Base-by-base conservation (phyloP, 1,140 invertebrate species). In the Orussus abietinus region DNA sequence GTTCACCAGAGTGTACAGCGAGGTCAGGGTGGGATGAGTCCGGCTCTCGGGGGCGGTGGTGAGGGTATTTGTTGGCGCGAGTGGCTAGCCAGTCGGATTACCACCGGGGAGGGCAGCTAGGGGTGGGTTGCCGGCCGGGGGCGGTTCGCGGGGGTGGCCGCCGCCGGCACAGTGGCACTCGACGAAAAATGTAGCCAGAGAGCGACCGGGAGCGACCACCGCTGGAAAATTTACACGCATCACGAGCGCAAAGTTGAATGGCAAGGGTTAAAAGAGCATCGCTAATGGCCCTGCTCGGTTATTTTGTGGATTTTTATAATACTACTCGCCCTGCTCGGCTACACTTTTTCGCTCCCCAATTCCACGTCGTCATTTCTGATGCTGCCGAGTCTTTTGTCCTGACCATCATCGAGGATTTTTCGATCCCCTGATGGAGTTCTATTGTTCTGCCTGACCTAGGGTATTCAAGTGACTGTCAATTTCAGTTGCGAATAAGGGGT, bases 271-370 rank as follows among this genome's bases (percentile, higher is more conserved):
- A 73, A 73, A 73, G 69, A 72, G 70, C 69, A 73, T 73, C 57
- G 65, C 69, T 73, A 73, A 73, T 72, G 69, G 61, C 66, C 70
- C 62, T 62, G 64, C 65, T 72, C 63, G 64, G 70, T 70, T 73
- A 73, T 73, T 73, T 73, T 73, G 70, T 67, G 69, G 70, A 73
- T 73, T 73, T 73, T 73, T 72, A 68, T 72, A 72, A 69, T 70
- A 69, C 60, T 53, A 47, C 44, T n/a, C 37, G 31, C 38, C 17
- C 37, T 30, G 1, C 12, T 2, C 1, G n/a, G n/a, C 13, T 25
- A 40, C 33, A 29, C 29, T 38, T 38, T 40, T 39, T 47, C 15
- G 19, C 4, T 48, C 22, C 26, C 18, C n/a, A n/a, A n/a, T n/a
- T n/a, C n/a, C 11, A 9, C 25, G 11, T 26, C 25, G 25, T 26